Base-by-base conservation (phyloP, 2,113 vertebrate species). In the Dissostichus mawsoni region DNA sequence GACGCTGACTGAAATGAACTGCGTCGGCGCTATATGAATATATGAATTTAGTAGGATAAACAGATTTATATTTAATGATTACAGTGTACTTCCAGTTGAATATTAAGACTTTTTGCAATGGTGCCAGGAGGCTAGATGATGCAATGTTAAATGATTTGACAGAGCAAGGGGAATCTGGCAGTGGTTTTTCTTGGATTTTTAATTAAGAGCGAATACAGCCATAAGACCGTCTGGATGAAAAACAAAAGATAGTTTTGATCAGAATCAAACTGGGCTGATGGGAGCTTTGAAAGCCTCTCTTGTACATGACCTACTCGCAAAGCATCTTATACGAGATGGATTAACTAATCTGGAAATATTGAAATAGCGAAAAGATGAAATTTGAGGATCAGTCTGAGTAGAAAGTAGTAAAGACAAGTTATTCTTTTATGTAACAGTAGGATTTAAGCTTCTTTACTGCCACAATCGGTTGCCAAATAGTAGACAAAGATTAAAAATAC, bases 361-460 rank as follows among this genome's bases (percentile, higher is more conserved):
- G 41, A 76, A 82, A 84, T 36, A 79, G 50, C 18, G 36, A 74
- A 81, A 67, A 41, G 36, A 83, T 87, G 59, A 84, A 59, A 73
- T 78, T 66, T 67, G 20, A 20, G 48, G 67, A 83, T 91, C 68
- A 58, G 63, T 85, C 51, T 41, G 2, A 57, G 55, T 69, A 53
- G 78, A 47, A 74, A 72, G 50, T 36, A 69, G 61, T 78, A 51
- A 78, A 74, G 57, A 51, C 29, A 53, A 85, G 74, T 76, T 78
- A 69, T 82, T 86, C 50, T 68, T 79, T 65, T 56, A 67, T 77
- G 61, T 77, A 74, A 78, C 67, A 59, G 76, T 81, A 85, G 74
- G 73, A 58, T 77, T 81, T 88, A 86, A 91, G 88, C 84, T 84
- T 89, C 86, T 86, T 85, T 90, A 65, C 78, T 65, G 65, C 52